Conservation (phyloP, 2,113 vertebrate genomes). For the Vidua chalybeata region DNA sequence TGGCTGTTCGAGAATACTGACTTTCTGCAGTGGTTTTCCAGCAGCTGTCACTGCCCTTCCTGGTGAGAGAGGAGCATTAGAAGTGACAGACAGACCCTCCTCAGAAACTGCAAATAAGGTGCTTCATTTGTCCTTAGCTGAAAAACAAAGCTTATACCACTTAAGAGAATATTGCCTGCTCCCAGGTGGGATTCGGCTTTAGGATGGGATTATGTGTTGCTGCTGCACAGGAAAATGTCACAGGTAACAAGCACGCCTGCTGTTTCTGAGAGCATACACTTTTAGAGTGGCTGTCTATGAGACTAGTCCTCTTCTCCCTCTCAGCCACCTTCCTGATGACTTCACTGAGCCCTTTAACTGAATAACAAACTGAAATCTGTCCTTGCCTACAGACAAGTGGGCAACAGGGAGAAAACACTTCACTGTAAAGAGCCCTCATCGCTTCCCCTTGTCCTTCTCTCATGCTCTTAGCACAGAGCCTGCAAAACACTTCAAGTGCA, state of each 20-base stretch:
- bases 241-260: fast-evolving
- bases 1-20: not conserved
- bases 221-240: not conserved
- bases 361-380: not conserved
- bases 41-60: not conserved
- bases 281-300: not conserved
- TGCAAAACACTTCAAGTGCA: not conserved
- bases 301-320: not conserved
- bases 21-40: not conserved
- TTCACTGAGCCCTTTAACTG: not conserved
- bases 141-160: not conserved
- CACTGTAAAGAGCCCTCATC: not conserved
- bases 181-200: not conserved
- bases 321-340: not conserved
- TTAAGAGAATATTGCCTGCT: not conserved
- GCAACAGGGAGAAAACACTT: not conserved
- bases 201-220: not conserved
- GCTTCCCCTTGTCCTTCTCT: not conserved
- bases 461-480: not conserved
- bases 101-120: not conserved
- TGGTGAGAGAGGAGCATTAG: not conserved
- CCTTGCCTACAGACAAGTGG: not conserved
- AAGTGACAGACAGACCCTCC: not conserved
- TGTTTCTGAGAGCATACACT: not conserved
- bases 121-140: not conserved